phyloP scores from a whole-genome alignment of 37 sponge, comb jelly and placozoan genomes.

The Eunapius fragilis region DNA sequence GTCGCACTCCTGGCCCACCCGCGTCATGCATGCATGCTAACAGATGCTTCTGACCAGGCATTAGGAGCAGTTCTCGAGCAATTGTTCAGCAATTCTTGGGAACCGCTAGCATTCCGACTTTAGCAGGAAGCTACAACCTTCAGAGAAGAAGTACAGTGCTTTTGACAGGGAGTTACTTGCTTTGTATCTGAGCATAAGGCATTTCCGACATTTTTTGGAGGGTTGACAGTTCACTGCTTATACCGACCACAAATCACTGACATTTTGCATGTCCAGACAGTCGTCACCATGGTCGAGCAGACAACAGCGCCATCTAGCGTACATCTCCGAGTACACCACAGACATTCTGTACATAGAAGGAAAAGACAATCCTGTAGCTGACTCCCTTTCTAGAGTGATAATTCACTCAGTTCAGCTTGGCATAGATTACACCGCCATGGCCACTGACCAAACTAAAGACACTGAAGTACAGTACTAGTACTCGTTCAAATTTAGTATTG shows the following conservation, averaged over 20 bases:
- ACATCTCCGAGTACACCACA: constrained; percentile 24
- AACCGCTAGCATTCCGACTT: constrained; percentile 39
- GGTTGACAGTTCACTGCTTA: constrained; percentile 30
- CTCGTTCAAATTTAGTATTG: neutral
- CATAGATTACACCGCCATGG: constrained; percentile 32
- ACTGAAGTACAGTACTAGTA: neutral
- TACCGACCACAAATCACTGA: constrained; percentile 45
- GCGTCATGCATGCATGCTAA: constrained; percentile 6
- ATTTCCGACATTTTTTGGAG: constrained; percentile 43
- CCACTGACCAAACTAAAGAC: neutral
- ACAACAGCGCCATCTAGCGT: constrained; percentile 10
- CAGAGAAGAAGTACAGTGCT: constrained; percentile 43
- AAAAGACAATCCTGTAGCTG: constrained; percentile 11
- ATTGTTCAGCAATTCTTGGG: constrained; percentile 3
- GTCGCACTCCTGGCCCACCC: constrained; percentile 14
- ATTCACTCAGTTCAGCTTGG: constrained; percentile 19
- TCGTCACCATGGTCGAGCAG: constrained; percentile 15
- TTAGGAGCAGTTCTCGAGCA: constrained; percentile 42
- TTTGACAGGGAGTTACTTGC: constrained; percentile 47
- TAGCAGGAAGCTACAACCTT: constrained; percentile 16
- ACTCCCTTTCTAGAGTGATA: constrained; percentile 5
- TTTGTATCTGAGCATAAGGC: constrained; percentile 15
- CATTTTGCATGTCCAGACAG: constrained; percentile 32
- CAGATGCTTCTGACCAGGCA: constrained; percentile 31
- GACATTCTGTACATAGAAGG: constrained; percentile 9